These are phyloP conservation scores for Phataginus tricuspis DNA, from an alignment of 2,797 vertebrate species.

Conservation along the genomic window DNA sequence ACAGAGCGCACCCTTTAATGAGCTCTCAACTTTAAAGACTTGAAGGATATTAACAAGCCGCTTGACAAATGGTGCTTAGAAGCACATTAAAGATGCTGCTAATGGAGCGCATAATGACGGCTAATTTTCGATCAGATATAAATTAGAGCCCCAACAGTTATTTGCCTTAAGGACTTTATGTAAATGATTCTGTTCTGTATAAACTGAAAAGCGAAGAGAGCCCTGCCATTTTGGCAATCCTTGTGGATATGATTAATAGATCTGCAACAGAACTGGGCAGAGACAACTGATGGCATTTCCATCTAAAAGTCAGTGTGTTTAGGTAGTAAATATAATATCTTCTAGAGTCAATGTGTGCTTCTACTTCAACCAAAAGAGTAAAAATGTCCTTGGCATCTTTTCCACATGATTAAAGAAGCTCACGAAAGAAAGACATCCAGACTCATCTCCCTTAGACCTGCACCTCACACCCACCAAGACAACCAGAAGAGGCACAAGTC, in stretches of 20 bases:
- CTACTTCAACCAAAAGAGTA: not conserved
- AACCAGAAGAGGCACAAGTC: not conserved
- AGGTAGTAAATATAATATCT: slow-evolving; percentile 64
- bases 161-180: slow-evolving; percentile 99
- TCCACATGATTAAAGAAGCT: not conserved
- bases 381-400: slow-evolving; percentile 37
- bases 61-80: slow-evolving; percentile 99
- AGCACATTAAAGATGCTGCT: slow-evolving; percentile 99
- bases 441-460: not conserved
- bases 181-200: slow-evolving; percentile 99
- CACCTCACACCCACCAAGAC: not conserved
- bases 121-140: slow-evolving; percentile 99
- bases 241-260: slow-evolving; percentile 93
- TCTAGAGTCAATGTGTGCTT: not conserved
- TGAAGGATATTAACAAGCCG: slow-evolving; percentile 99
- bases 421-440: not conserved
- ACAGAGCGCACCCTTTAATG: slow-evolving; percentile 98
- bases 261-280: slow-evolving; percentile 91
- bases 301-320: slow-evolving; percentile 80
- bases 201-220: slow-evolving; percentile 93
- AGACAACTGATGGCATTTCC: slow-evolving; percentile 92
- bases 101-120: slow-evolving; percentile 99
- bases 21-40: slow-evolving; percentile 99
- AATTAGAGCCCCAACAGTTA: slow-evolving; percentile 99
- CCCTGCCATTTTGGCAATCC: slow-evolving; percentile 89